These are phyloP conservation scores for Passer montanus DNA, from an alignment of 2,113 vertebrate species.

Conservation along the genomic window DNA sequence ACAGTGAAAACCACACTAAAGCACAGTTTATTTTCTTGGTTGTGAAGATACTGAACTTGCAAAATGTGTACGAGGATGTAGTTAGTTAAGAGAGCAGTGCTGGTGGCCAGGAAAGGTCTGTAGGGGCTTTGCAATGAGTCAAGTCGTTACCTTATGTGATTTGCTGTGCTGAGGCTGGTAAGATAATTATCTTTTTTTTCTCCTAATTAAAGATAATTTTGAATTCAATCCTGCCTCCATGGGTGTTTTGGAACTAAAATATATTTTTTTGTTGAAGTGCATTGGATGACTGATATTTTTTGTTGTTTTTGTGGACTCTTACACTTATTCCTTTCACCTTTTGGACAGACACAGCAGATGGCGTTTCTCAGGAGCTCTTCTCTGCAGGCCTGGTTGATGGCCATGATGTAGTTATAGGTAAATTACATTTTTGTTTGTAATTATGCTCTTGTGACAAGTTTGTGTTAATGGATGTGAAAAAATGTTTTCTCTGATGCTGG, in stretches of 20 bases:
- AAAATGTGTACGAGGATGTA: neutral
- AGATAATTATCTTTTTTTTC: slow-evolving; percentile 27
- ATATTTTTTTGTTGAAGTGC: slow-evolving; percentile 39
- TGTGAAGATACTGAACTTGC: neutral
- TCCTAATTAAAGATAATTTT: slow-evolving; percentile 42
- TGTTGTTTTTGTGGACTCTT: slow-evolving; percentile 61
- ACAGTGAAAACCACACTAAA: neutral
- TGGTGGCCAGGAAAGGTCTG: neutral
- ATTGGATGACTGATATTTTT: slow-evolving; percentile 44
- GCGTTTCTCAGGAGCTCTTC: slow-evolving; percentile 98
- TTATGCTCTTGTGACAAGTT: slow-evolving; percentile 49
- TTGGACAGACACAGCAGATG: slow-evolving; percentile 93
- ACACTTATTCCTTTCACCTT: slow-evolving; percentile 72
- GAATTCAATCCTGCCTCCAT: slow-evolving; percentile 8
- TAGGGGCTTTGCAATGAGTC: neutral
- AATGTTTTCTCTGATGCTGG: slow-evolving; percentile 14
- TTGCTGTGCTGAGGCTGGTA: slow-evolving; percentile 14
- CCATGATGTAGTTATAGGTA: slow-evolving; percentile 96
- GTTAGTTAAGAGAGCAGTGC: neutral
- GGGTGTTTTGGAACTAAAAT: slow-evolving; percentile 30
- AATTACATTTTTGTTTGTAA: slow-evolving; percentile 75
- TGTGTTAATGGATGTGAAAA: slow-evolving; percentile 54
- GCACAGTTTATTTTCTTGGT: neutral
- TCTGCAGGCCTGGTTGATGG: slow-evolving; percentile 96
- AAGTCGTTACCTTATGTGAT: neutral